Base-by-base conservation (phyloP, 2,797 vertebrate species). In the Xenentodon cancila region DNA sequence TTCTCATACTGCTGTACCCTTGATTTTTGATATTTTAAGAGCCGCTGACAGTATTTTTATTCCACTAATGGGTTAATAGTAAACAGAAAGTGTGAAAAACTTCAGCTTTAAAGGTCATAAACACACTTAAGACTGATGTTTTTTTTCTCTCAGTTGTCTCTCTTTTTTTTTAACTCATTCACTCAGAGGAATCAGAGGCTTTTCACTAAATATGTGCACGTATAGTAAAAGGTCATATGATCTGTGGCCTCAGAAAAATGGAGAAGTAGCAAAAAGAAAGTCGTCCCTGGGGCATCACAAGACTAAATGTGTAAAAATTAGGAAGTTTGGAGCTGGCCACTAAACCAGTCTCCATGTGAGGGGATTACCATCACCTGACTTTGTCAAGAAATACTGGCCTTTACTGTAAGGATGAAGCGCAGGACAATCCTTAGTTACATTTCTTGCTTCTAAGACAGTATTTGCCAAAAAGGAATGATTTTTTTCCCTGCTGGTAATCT, bases 261-360 rank as follows among this genome's bases (percentile, higher is more conserved):
- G 62, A 53, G 88, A 91, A 91, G 78, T 79, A n/a, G 34, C 50
- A 59, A 64, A 73, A 43, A 79, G 87, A 89, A 85, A 84, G 85
- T 79, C 27, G 2, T 54, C 18, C 1, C n/a, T 22, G 16, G 32
- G 44, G 58, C 17, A 74, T 89, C 86, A 89, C 73, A 77, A 84
- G 78, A 87, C 75, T 27, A 57, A 44, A 32, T 32, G 15, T 57
- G 37, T 64, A 45, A 70, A 52, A 77, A 90, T 80, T 20, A 61
- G 80, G 83, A 90, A 90, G 68, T 64, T 19, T 7, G 17, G 16
- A 63, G 5, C 3, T 49, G 18, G 20, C 53, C 7, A 0, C 17
- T 13, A 20, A 57, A 52, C 18, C 20, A 0, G 16, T 42, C 0
- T 37, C 21, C 34, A 55, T 43, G 51, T 37, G 8, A 51, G 51